Base-by-base conservation (phyloP, 2,888 invertebrate genomes). In the Cantharis rufa region DNA sequence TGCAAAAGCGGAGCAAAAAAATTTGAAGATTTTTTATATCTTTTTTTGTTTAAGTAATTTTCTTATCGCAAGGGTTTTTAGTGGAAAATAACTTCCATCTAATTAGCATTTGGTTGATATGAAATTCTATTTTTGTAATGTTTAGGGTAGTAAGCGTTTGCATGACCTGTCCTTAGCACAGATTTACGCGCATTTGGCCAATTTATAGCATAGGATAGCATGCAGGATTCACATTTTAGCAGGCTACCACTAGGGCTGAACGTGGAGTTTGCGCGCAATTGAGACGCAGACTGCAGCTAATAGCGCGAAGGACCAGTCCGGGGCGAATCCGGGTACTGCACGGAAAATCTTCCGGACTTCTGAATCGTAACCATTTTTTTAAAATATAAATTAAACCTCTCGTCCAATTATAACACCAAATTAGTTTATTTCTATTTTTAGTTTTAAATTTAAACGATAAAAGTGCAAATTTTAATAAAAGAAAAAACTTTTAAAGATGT, bases 281-380 rank as follows among this genome's bases (percentile, higher is more conserved):
- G 80, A 77, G 80, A 81, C 81, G 81, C 82, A 82, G 82, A 82
- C 84, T 84, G 85, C 85, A 84, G 84, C 84, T 84, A 83, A 80
- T 81, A 82, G 63, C 81, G 79, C 79, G 80, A 82, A 66, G 82
- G 81, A 82, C 81, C 82, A 82, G 83, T 86, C 86, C 85, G 85
- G 86, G 84, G 82, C 84, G 85, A 83, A 83, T 86, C 85, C 84
- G 85, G 86, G 84, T 82, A 81, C 82, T 77, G 82, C 78, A 82
- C 80, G 81, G 81, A 78, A 79, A 80, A 76, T 79, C 71, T 28
- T 70, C 64, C 62, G 69, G 78, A 71, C 72, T 77, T 71, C 18
- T 62, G 69, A 61, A 62, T 68, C 70, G 71, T 72, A 66, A 28
- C 48, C 72, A 66, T 18, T 74, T 48, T 48, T 48, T 70, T 28